phyloP scores from a whole-genome alignment of 2,113 vertebrate species.

The Ciconia boyciana region DNA sequence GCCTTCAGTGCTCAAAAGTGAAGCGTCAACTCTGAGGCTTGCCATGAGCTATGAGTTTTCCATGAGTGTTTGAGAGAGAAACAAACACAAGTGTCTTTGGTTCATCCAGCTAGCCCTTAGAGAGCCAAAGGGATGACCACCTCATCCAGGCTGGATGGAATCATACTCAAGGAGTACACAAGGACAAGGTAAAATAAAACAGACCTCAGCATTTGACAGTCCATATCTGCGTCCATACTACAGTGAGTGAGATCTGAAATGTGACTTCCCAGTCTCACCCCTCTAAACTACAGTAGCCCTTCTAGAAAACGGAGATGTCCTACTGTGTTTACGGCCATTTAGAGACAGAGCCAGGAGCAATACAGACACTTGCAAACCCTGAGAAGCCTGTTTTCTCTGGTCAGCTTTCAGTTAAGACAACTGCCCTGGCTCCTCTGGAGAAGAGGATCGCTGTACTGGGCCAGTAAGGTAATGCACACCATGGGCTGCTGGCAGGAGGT shows the following conservation, averaged over 20 bases:
- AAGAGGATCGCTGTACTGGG: accelerated
- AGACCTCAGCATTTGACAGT: background rate
- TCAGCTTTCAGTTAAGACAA: background rate
- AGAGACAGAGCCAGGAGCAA: background rate
- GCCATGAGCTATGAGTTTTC: background rate
- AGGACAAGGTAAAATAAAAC: background rate
- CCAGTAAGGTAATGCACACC: background rate
- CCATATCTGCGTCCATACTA: background rate
- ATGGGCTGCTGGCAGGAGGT: background rate
- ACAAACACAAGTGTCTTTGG: background rate
- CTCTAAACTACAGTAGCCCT: background rate
- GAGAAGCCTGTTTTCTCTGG: background rate
- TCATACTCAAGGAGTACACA: background rate
- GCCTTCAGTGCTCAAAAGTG: background rate
- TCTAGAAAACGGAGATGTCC: background rate
- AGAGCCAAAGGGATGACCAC: background rate
- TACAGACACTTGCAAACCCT: background rate
- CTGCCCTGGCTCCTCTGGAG: background rate
- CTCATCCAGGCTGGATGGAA: background rate
- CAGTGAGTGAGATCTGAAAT: background rate
- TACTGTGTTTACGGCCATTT: accelerated
- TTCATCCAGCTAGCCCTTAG: background rate
- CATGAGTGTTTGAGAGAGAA: background rate
- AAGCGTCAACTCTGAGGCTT: background rate
- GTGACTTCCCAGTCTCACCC: background rate